These are phyloP conservation scores for Oreocharis arfaki DNA, from an alignment of 2,113 vertebrate species.

Conservation along the genomic window DNA sequence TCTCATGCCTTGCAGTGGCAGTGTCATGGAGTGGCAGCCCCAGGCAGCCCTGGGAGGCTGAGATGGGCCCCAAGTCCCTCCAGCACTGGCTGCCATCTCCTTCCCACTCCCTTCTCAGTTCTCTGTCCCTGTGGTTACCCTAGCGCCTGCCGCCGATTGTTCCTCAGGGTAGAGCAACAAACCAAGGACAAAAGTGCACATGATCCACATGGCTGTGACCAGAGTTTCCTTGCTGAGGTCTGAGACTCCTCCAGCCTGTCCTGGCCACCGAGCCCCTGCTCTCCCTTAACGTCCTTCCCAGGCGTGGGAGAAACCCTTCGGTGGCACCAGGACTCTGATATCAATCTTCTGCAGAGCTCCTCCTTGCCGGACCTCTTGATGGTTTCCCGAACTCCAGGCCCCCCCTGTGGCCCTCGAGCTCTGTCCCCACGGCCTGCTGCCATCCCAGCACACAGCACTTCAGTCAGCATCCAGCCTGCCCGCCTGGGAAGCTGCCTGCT, in stretches of 20 bases:
- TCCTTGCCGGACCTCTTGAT: neutral
- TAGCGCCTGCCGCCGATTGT: neutral
- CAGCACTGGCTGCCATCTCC: neutral
- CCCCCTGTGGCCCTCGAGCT: rapidly evolving
- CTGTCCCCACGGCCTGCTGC: neutral
- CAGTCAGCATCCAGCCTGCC: neutral
- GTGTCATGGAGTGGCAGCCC: neutral
- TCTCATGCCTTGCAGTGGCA: neutral
- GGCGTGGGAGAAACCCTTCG: rapidly evolving
- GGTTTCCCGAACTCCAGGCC: neutral
- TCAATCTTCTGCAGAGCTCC: slow-evolving; percentile 7
- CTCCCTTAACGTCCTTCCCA: neutral
- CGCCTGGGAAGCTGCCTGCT: neutral
- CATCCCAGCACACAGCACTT: neutral
- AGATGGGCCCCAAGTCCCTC: neutral
- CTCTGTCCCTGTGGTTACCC: neutral
- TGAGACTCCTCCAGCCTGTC: neutral
- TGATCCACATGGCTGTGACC: neutral
- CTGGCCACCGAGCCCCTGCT: neutral
- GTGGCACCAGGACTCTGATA: neutral
- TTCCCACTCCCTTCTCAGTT: neutral
- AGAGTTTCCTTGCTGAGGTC: neutral
- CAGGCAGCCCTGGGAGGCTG: neutral
- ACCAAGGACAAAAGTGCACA: neutral
- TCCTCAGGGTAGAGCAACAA: neutral